Base-by-base conservation (phyloP, 1,140 invertebrate genomes). In the Pseudomyrmex gracilis region DNA sequence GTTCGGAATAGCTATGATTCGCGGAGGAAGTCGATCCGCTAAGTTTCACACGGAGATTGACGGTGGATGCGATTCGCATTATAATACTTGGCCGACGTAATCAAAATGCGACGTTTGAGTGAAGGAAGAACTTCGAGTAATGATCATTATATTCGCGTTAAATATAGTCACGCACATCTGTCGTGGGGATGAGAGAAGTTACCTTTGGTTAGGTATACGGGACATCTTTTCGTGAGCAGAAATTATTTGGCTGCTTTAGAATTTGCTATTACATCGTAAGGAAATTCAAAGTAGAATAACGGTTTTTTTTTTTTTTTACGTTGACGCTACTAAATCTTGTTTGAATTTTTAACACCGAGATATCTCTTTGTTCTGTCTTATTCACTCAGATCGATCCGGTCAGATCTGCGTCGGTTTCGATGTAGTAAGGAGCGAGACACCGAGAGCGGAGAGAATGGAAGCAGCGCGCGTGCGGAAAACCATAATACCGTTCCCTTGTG, bases 21-120 rank as follows among this genome's bases (percentile, higher is more conserved):
- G 55, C 85, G 82, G 64, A 87, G 85, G 85, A 87, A 87, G 85
- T 83, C 60, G 85, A 84, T 87, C 85, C 82, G 86, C 86, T 80
- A 80, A 84, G 68, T 87, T 87, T 80, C 76, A 71, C 76, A 80
- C 66, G 76, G 76, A 60, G 76, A 80, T 80, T 80, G 76, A 77
- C 61, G 73, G 51, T 70, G 34, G 53, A 80, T 70, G 76, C 66
- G 66, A 71, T 49, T 12, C 66, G 58, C 66, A 57, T 78, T 58
- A 47, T 68, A 34, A 47, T 68, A 10, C 74, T 3, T 10, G 24
- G 12, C 47, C 66, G 53, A 20, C 17, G 76, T 78, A 78, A 78
- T 78, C 64, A 68, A 68, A 24, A 49, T 34, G 63, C 64, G 64
- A 78, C 76, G 34, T 57, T 20, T 34, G 74, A 57, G 34, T 3